These are phyloP conservation scores for Epicampocera succincta DNA, from an alignment of 2,888 invertebrate species.

Conservation along the genomic window DNA sequence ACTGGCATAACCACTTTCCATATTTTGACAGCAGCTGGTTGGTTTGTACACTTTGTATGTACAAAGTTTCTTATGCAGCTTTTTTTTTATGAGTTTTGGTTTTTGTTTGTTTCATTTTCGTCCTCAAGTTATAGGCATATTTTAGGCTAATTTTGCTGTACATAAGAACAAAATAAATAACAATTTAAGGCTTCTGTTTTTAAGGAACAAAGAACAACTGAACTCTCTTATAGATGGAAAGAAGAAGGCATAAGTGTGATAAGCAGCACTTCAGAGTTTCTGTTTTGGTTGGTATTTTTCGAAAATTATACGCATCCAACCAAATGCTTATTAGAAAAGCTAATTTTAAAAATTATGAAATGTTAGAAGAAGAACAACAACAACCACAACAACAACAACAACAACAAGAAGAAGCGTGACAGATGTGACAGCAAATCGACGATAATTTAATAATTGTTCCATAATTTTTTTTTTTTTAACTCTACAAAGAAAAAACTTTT, in stretches of 20 bases:
- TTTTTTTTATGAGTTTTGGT: constrained; percentile 10
- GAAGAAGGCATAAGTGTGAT: constrained; percentile 49
- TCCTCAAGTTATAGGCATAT: constrained; percentile 42
- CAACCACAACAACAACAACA: not conserved
- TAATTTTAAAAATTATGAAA: not conserved
- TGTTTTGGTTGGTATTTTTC: not conserved
- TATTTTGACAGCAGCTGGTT: constrained; percentile 66
- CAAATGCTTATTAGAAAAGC: not conserved
- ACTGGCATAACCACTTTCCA: constrained; percentile 55
- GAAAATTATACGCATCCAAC: not conserved
- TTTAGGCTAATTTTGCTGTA: constrained; percentile 58
- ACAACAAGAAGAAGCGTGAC: not conserved
- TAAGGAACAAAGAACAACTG: constrained; percentile 32
- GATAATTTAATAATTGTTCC: too few relatives aligned
- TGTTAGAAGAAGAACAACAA: not conserved
- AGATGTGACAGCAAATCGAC: constrained; percentile 1
- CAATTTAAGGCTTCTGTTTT: constrained; percentile 54
- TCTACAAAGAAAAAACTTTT: too few relatives aligned
- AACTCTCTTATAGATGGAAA: not conserved
- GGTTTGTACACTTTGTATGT: constrained; percentile 4
- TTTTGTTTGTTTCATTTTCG: constrained; percentile 6
- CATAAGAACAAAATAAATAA: constrained; percentile 15
- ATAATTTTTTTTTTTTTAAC: too few relatives aligned
- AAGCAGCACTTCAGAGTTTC: constrained; percentile 27
- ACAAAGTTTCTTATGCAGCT: too few relatives aligned